phyloP scores from a whole-genome alignment of 1,140 invertebrate species.

The Antheraea pernyi region DNA sequence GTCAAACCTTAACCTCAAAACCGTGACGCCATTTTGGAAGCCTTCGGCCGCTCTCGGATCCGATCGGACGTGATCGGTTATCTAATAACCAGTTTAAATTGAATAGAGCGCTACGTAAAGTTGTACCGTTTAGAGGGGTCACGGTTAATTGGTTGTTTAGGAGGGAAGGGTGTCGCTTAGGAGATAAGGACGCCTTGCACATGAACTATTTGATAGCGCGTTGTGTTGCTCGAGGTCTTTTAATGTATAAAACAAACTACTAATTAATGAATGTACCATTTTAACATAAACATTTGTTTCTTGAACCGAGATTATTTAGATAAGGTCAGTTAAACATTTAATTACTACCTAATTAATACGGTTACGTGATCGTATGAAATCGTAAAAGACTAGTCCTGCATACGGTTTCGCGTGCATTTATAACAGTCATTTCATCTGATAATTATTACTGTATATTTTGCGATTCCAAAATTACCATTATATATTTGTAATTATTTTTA shows the following conservation, averaged over 20 bases:
- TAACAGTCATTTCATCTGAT: no score
- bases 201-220: conserved; percentile 38
- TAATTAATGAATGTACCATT: conserved; percentile 5
- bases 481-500: no score
- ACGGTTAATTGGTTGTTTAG: conserved; percentile 32
- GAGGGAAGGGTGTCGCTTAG: conserved; percentile 42
- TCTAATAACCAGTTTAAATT: conserved; percentile 4
- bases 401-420: no score
- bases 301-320: no score
- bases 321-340: no score
- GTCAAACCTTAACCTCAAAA: conserved; percentile 78
- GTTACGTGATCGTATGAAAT: no score
- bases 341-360: no score
- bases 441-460: no score
- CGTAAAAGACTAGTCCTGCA: no score
- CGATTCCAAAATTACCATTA: no score
- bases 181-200: conserved; percentile 54
- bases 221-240: conserved; percentile 26
- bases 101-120: background rate
- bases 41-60: conserved; percentile 56
- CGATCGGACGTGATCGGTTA: conserved; percentile 32
- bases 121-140: conserved; percentile 23
- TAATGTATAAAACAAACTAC: conserved; percentile 6
- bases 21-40: conserved; percentile 68
- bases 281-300: no score